phyloP scores from a whole-genome alignment of 2,113 vertebrate genomes.

The Alligator sinensis region DNA sequence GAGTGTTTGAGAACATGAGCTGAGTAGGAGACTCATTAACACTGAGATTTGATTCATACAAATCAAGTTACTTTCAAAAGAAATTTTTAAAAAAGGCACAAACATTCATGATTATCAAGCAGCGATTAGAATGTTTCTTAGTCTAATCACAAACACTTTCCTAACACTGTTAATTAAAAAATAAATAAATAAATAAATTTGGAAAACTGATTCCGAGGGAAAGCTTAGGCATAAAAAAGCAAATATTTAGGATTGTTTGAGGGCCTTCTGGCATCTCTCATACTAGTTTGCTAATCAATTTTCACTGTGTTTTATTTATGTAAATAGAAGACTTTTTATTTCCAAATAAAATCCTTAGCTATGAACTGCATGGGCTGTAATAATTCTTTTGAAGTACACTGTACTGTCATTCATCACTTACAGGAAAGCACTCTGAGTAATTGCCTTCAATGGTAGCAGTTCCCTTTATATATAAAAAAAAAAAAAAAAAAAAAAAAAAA shows the following conservation, averaged over 20 bases:
- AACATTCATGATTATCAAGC: not conserved
- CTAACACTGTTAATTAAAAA: not conserved
- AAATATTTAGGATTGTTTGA: not conserved
- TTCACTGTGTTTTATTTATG: not conserved
- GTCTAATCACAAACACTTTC: not conserved
- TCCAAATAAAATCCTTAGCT: not conserved
- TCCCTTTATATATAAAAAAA: conserved; percentile 3
- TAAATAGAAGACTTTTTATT: not conserved
- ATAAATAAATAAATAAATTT: not conserved
- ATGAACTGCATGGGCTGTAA: not conserved
- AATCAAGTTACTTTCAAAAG: not conserved
- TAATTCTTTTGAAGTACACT: not conserved
- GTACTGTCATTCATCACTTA: conserved; percentile 8
- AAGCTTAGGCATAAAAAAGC: not conserved
- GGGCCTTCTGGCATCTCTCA: not conserved
- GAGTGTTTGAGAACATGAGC: not conserved
- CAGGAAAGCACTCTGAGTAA: conserved; percentile 24
- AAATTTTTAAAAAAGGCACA: not conserved
- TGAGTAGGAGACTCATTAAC: conserved; percentile 19
- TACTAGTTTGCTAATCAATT: not conserved
- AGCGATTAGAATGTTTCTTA: not conserved
- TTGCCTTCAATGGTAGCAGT: conserved; percentile 7
- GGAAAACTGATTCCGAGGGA: not conserved
- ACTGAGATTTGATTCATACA: not conserved
- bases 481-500: not conserved